These are phyloP conservation scores for Scomberomorus guttatus DNA, from an alignment of 2,797 vertebrate genomes.

Conservation along the genomic window DNA sequence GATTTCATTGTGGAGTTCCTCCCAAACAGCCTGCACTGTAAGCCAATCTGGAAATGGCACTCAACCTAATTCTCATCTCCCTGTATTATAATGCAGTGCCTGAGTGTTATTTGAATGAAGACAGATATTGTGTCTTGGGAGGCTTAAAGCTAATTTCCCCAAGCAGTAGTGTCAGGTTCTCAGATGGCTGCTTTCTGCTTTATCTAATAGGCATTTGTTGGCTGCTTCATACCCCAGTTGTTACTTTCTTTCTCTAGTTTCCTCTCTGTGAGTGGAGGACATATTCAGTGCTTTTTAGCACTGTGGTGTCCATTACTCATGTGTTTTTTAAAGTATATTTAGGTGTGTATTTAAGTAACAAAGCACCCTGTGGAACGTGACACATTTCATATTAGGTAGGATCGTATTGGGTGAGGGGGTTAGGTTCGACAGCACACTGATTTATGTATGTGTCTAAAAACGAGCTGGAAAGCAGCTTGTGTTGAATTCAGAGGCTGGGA, in stretches of 20 bases:
- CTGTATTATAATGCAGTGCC: slow-evolving; percentile 59
- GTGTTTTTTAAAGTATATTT: slow-evolving; percentile 18
- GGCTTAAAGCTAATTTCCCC: slow-evolving; percentile 66
- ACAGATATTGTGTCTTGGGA: slow-evolving; percentile 69
- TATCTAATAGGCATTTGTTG: slow-evolving; percentile 65
- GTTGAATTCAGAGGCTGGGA: slow-evolving; percentile 12
- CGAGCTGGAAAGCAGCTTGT: slow-evolving; percentile 6
- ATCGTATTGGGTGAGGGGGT: not conserved
- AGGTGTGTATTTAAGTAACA: slow-evolving; percentile 22
- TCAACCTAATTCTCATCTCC: slow-evolving; percentile 58
- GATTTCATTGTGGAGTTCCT: slow-evolving; percentile 56
- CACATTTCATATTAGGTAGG: not conserved
- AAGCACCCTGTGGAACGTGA: slow-evolving; percentile 11
- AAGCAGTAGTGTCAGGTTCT: slow-evolving; percentile 62
- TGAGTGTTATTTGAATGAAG: slow-evolving; percentile 64
- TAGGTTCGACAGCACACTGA: not conserved
- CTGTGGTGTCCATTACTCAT: slow-evolving; percentile 9
- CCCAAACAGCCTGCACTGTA: slow-evolving; percentile 46
- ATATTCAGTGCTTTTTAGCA: not conserved
- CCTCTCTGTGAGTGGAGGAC: slow-evolving; percentile 9
- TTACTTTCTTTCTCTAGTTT: slow-evolving; percentile 56
- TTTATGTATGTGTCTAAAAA: slow-evolving; percentile 21
- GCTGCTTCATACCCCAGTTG: slow-evolving; percentile 53
- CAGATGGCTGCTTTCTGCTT: slow-evolving; percentile 59
- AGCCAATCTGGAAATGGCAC: slow-evolving; percentile 64